phyloP scores from a whole-genome alignment of 2,797 vertebrate genomes.

The Onychomys torridus region DNA sequence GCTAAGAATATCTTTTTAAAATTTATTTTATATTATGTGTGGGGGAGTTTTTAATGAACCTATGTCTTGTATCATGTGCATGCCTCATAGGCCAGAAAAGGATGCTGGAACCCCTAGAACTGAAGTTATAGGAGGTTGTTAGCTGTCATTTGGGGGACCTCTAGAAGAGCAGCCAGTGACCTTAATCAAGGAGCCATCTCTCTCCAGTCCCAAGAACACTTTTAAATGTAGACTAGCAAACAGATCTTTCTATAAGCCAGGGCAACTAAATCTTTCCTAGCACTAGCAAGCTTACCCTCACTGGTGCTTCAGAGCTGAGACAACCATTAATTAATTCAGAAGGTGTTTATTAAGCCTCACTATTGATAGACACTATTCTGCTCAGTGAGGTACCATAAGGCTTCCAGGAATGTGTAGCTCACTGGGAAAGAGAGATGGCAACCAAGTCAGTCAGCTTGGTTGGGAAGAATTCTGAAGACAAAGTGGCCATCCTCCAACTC shows the following conservation, averaged over 20 bases:
- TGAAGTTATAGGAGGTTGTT: neutral
- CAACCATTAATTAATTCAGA: constrained; percentile 30
- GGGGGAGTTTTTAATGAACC: too few species aligned
- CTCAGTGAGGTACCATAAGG: constrained; percentile 15
- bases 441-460: neutral
- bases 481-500: neutral
- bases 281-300: neutral
- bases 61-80: neutral
- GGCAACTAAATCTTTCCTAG: neutral
- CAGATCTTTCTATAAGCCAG: neutral
- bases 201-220: neutral
- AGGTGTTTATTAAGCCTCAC: constrained; percentile 42
- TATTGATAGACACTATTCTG: neutral
- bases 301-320: neutral
- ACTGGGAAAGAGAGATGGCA: neutral
- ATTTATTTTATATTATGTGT: neutral
- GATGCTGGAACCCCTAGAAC: neutral
- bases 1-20: constrained; percentile 1
- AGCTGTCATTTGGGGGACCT: too few species aligned
- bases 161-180: neutral
- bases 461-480: constrained; percentile 34
- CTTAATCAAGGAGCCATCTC: neutral
- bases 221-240: constrained; percentile 25
- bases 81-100: neutral
- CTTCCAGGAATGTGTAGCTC: neutral